Evolutionary conservation across 2,888 invertebrate genomes (phyloP), one percentile per base, ranked within the genome.

Genomic region (Steinernema hermaphroditum): DNA sequence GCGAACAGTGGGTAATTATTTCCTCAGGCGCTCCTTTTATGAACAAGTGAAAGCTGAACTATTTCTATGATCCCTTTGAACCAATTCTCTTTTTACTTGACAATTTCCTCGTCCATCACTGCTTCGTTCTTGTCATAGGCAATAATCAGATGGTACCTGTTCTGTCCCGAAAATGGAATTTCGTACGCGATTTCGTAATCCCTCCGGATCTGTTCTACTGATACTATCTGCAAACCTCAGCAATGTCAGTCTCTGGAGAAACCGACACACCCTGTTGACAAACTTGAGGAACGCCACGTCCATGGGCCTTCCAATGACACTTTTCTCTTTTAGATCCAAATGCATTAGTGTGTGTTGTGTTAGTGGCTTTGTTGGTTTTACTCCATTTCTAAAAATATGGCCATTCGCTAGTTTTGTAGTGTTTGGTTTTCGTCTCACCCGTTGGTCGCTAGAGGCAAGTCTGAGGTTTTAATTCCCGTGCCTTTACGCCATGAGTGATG

Each of bases 201-300:
- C 24, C 50, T 44, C 2, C 74, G 74, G 8, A 72, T 37, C 4
- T 74, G 69, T 0, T 37, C 14, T 2, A 69, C 71, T 14, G 44
- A 46, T 0, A 54, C 54, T 0, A 74, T 19, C 74, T 74, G 46
- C 16, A 49, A 22, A 4, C 1, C 1, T 22, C 14, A 37, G 29
- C 27, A 41, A 29, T n/a, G 2, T 43, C 19, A n/a, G n/a, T n/a
- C n/a, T 9, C 14, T 2, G 54, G 22, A 19, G n/a, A n/a, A n/a
- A n/a, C n/a, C n/a, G n/a, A n/a, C n/a, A n/a, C 16, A 62, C 62
- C 34, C 62, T 62, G 50, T 72, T 43, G 9, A 72, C 80, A 50
- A 77, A 80, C 69, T 76, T 77, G 69, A 80, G 72, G 2, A 80
- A 50, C 0, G 80, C 78, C 0, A 81, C 76, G 27, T 80, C 80